A percentile compares a stretch with the other conserved stretches of the same genome.
phyloP scores from a whole-genome alignment of 2,113 vertebrate species.

The Onychorhynchus coronatus region DNA sequence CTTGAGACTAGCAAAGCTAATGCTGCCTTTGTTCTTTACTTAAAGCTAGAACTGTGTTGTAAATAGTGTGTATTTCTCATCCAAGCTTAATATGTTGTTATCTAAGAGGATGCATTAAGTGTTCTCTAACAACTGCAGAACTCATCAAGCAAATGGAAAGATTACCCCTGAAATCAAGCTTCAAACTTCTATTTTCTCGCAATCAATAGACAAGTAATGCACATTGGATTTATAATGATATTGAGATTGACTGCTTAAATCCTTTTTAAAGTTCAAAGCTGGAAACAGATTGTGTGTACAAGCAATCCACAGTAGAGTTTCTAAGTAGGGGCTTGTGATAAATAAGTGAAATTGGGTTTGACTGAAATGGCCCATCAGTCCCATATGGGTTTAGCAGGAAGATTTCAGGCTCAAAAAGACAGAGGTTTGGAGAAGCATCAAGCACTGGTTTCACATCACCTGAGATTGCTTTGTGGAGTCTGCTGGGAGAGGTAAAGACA shows the following conservation, averaged over 20 bases:
- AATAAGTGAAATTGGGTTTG: constrained; percentile 81
- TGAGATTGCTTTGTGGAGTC: constrained; percentile 80
- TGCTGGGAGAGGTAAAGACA: constrained; percentile 68
- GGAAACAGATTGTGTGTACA: constrained; percentile 78
- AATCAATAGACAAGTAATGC: constrained; percentile 81
- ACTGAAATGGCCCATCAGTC: constrained; percentile 79
- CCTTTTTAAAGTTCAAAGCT: constrained; percentile 84
- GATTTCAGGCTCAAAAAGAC: constrained; percentile 75
- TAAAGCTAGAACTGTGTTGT: constrained; percentile 47
- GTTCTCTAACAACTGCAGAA: constrained; percentile 70
- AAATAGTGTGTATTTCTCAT: constrained; percentile 42
- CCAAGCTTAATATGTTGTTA: constrained; percentile 38
- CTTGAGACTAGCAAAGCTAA: not conserved
- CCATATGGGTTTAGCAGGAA: constrained; percentile 74
- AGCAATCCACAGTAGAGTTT: constrained; percentile 76
- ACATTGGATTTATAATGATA: constrained; percentile 86
- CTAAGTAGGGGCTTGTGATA: constrained; percentile 77
- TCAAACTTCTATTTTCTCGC: constrained; percentile 79
- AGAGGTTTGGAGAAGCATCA: constrained; percentile 67
- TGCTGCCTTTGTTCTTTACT: constrained; percentile 46
- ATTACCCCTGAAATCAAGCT: constrained; percentile 87
- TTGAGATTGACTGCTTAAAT: constrained; percentile 88
- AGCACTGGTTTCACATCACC: constrained; percentile 80
- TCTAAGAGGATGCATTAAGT: constrained; percentile 55
- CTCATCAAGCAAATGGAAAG: constrained; percentile 79